Evolutionary conservation across 2,113 vertebrate genomes (phyloP), one percentile per base, ranked within the genome.

Genomic region (Carollia perspicillata): DNA sequence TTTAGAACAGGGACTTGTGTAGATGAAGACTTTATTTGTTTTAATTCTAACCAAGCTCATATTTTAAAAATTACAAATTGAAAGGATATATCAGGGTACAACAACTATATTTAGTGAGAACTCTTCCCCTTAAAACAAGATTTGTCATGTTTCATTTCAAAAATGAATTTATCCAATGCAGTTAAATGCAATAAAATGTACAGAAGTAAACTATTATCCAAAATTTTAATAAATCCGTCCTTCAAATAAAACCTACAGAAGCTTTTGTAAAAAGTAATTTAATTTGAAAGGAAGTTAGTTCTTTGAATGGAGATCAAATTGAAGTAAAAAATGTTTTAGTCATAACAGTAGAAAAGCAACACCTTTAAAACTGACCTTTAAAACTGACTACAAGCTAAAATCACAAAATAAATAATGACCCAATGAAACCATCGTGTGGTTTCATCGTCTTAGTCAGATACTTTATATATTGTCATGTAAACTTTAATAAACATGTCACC

Each of bases 261-360:
- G 35, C 17, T 30, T 22, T 77, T 84, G 84, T 81, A 53, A 94
- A 86, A 74, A 85, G 40, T 30, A 77, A 95, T 87, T 84, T 91
- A 74, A 74, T 77, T 17, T 74, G n/a, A 93, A 93, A 83, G 13
- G 3, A 66, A 74, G 5, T 53, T 80, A 42, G 40, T 93, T 96
- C 23, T 83, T 71, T 86, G 37, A 79, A 55, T 2, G 85, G 30
- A 81, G 35, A 93, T 81, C 42, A 95, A 90, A 91, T 91, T 55
- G 78, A 80, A 84, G 40, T 74, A 3, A 58, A 84, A 90, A 74
- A 71, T 8, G 7, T 53, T 65, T 68, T 49, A 85, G 9, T 89
- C 6, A 0, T 35, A 84, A 80, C 18, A 58, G 7, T 49, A 40
- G 33, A 63, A 8, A 72, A 33, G 18, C 1, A 77, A 42, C 7